Base-by-base conservation (phyloP, 2,113 vertebrate genomes). In the Cisticola juncidis region DNA sequence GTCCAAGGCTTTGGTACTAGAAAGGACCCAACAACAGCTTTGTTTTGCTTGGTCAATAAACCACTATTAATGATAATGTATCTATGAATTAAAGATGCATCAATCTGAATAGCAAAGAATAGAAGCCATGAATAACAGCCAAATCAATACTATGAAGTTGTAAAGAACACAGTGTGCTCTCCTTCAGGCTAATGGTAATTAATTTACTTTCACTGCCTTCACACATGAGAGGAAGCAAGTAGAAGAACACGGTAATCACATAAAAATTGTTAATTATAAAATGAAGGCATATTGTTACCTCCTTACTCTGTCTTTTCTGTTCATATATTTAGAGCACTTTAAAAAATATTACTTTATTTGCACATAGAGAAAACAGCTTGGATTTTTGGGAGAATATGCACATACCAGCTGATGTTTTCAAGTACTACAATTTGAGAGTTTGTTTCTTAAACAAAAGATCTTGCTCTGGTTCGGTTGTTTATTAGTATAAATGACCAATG, bases 81-180 rank as follows among this genome's bases (percentile, higher is more conserved):
- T n/a, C 77, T 92, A 86, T 83, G 85, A 96, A 94, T 96, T 94
- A 95, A 91, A 88, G 68, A 81, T 83, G 65, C 81, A 90, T 94
- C 91, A 95, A 90, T 96, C 93, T 96, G 81, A 89, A 95, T 88
- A 86, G 72, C 42, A 89, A 81, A 85, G 83, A 93, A 84, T 18
- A 85, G 66, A 83, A 88, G 62, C 78, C 78, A 68, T 40, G 89
- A 97, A 83, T 80, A 94, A 96, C 6, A 94, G 68, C 45, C 85
- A 92, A 83, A 95, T 95, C 96, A 86, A 97, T 96, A 93, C 64
- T 65, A 83, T 54, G 57, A 82, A 92, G 93, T 88, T 18, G 4
- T 86, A 92, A 94, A 91, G 92, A 96, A 81, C 71, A 92, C 48
- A 81, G 53, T 26, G 65, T 50, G 64, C 73, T 92, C 84, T 74